These are phyloP conservation scores for Hedychridium roseum DNA, from an alignment of 2,888 invertebrate species.

Conservation along the genomic window DNA sequence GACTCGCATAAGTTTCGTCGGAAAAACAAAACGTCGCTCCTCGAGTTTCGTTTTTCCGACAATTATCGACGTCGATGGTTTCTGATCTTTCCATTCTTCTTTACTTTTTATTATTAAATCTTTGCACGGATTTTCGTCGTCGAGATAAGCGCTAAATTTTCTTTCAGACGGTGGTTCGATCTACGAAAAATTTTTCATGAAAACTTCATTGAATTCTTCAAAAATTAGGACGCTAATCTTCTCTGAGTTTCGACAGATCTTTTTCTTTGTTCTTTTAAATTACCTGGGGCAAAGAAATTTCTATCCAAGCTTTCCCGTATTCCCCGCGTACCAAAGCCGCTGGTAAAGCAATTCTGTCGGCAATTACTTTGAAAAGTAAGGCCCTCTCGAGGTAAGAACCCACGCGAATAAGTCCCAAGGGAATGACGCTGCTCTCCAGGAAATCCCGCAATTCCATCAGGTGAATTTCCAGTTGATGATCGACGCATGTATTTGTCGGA, in stretches of 20 bases:
- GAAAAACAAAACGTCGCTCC: too few species aligned
- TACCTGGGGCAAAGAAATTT: conserved; percentile 69
- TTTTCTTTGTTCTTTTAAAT: neutral
- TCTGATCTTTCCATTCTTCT: neutral
- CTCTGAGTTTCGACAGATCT: neutral
- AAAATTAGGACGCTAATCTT: neutral
- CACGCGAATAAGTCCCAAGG: conserved; percentile 68
- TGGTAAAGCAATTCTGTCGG: conserved; percentile 72
- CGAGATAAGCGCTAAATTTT: conserved; percentile 3
- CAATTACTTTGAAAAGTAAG: conserved; percentile 72
- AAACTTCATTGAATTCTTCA: neutral
- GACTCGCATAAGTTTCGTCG: conserved; percentile 68
- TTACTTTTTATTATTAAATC: conserved; percentile 7
- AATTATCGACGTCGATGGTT: neutral
- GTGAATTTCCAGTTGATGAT: conserved; percentile 54
- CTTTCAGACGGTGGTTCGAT: conserved; percentile 10
- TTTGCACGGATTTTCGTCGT: neutral
- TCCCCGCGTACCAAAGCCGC: conserved; percentile 68
- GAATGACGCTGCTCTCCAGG: conserved; percentile 67
- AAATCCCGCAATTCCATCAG: conserved; percentile 43
- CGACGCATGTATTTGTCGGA: conserved; percentile 35
- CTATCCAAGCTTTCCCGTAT: conserved; percentile 72
- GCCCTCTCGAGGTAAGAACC: conserved; percentile 72
- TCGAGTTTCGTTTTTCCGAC: conserved; percentile 7
- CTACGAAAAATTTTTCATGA: conserved; percentile 3